Evolutionary conservation across 35 echinoderm and acorn worm genomes (phyloP), one percentile per base, ranked within the genome.

Genomic region (Diadema setosum): DNA sequence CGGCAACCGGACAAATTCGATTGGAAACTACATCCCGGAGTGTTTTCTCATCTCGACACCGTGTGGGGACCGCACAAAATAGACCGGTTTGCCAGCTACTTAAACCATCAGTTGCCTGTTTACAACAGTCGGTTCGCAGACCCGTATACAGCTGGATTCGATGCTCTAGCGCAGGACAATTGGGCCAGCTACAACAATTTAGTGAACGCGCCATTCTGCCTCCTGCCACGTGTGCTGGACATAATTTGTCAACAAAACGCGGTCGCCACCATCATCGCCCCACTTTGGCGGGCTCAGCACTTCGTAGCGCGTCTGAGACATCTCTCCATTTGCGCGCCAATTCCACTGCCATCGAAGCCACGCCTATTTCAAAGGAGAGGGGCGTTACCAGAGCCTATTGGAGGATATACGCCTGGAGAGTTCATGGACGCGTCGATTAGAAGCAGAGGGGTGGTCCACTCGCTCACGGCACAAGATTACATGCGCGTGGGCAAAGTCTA

Each of bases 61-160:
- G 63, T 85, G 26, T 91, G 89, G 81, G 89, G 81, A 23, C 59
- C 81, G 5, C 81, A 91, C 50, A 91, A 57, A 5, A 46, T 80
- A 27, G 81, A 91, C 46, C 58, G 81, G 17, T 91, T 91, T 78
- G 89, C 89, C 31, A 91, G 50, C 6, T 41, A 83, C 30, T 45
- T 65, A 70, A 92, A 92, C 44, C 46, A 82, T 17, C 90, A 87
- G 42, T 23, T 87, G 39, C 84, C 90, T 24, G 21, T 75, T 31
- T 87, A 88, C 90, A 92, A 87, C 90, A 92, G 65, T n/a, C n/a
- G n/a, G n/a, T n/a, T n/a, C n/a, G n/a, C n/a, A 50, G 18, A 5
- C n/a, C 4, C 20, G 7, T 6, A 48, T 82, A 7, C 33, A 23
- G 24, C 39, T 24, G n/a, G n/a, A n/a, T n/a, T n/a, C n/a, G n/a